Base-by-base conservation (phyloP, 2,113 vertebrate species). In the Syngnathoides biaculeatus region DNA sequence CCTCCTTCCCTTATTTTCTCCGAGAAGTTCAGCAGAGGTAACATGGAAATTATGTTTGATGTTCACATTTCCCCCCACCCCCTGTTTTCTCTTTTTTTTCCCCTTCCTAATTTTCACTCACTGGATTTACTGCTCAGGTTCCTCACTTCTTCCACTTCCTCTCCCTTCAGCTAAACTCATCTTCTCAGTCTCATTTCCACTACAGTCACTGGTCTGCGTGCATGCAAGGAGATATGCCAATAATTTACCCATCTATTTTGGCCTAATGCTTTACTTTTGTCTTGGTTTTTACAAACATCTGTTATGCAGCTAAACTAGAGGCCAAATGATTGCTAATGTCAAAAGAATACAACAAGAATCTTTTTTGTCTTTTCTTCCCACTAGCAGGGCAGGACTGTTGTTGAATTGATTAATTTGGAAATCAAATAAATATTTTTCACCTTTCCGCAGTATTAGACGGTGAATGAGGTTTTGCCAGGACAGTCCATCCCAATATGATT, bases 1-100 rank as follows among this genome's bases (percentile, higher is more conserved):
- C 40, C 40, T 10, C 27, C 15, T 56, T n/a, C 42, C 35, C 40
- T 13, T 24, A 19, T 68, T 38, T 66, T 19, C n/a, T 47, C 27
- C 13, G 47, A 72, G 48, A 10, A 57, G 83, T 77, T 85, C 75
- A 80, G 48, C 42, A 64, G 68, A 84, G 73, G 73, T 73, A 62
- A 71, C 50, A 67, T 75, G 80, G 67, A 71, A 81, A 79, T 74
- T 38, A 65, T 64, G 68, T 35, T 35, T 35, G 30, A 35, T 5
- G 30, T 35, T 35, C 30, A 35, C 3, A 35, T 35, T 35, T 5
- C 30, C 1, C 30, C 30, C 30, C 30, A 0, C 30, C 30, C 30
- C 30, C 30, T 35, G 30, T 35, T 3, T 35, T 35, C 6, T 6
- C 30, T 2, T 35, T 35, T 81, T 79, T 74, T 79, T 73, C 55